phyloP scores from a whole-genome alignment of 2,888 invertebrate genomes.

The Amaurobius ferox region DNA sequence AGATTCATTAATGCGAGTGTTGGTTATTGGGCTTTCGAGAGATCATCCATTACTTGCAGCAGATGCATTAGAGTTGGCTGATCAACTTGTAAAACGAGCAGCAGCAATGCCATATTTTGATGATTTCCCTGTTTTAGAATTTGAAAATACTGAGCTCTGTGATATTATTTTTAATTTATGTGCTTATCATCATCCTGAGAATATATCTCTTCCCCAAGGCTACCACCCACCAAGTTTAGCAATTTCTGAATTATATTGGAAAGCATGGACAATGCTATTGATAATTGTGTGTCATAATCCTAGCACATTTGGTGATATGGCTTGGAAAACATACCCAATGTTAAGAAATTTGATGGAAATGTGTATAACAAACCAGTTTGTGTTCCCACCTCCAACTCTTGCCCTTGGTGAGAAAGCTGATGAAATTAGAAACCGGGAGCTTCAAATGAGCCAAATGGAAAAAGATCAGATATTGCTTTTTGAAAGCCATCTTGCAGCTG shows the following conservation, averaged over 20 bases:
- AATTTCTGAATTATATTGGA: slow-evolving; percentile 95
- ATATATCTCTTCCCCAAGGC: slow-evolving; percentile 90
- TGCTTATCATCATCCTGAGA: slow-evolving; percentile 94
- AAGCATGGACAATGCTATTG: slow-evolving; percentile 91
- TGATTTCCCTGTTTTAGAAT: slow-evolving; percentile 75
- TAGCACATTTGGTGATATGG: slow-evolving; percentile 85
- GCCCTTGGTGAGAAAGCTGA: slow-evolving; percentile 81
- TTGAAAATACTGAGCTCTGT: slow-evolving; percentile 83
- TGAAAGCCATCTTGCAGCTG: slow-evolving; percentile 90
- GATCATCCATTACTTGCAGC: slow-evolving; percentile 84
- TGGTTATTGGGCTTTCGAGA: slow-evolving; percentile 88
- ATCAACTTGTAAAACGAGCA: slow-evolving; percentile 89
- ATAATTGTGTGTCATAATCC: slow-evolving; percentile 96
- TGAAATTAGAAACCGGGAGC: slow-evolving; percentile 82
- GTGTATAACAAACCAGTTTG: slow-evolving; percentile 91
- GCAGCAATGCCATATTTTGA: slow-evolving; percentile 83
- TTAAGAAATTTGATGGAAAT: slow-evolving; percentile 94
- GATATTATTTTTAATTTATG: slow-evolving; percentile 93
- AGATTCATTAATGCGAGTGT: slow-evolving; percentile 87
- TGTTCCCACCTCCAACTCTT: slow-evolving; percentile 85
- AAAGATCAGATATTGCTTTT: slow-evolving; percentile 89
- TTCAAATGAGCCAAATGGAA: slow-evolving; percentile 81
- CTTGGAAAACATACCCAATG: slow-evolving; percentile 94
- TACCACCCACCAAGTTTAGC: slow-evolving; percentile 92
- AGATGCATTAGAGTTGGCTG: slow-evolving; percentile 90